These are phyloP conservation scores for Leptocoma aspasia DNA, from an alignment of 2,113 vertebrate genomes.

Conservation along the genomic window DNA sequence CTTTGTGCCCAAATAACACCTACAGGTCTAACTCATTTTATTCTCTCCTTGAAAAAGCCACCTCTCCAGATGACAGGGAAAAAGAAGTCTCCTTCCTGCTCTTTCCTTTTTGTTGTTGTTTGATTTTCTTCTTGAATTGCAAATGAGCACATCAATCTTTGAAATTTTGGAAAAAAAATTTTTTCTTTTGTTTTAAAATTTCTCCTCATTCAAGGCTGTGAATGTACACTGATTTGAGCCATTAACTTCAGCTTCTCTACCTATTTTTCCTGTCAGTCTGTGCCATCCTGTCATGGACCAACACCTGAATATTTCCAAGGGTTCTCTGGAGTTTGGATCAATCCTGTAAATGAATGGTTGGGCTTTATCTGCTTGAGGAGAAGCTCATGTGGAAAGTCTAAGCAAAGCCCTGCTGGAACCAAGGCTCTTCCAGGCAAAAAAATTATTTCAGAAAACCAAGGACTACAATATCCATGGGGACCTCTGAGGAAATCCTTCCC, in stretches of 20 bases:
- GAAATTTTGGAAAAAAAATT: background rate
- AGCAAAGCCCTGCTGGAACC: background rate
- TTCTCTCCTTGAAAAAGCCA: background rate
- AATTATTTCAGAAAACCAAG: background rate
- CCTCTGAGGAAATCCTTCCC: background rate
- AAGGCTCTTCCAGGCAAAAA: background rate
- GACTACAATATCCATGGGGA: fast-evolving
- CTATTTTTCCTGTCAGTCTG: background rate
- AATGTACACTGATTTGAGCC: background rate
- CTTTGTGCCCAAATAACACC: background rate
- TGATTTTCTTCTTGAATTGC: background rate
- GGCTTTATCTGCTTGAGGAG: background rate
- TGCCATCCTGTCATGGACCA: background rate
- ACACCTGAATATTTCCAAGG: background rate
- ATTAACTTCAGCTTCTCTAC: background rate
- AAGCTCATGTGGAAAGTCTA: background rate
- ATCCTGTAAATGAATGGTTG: background rate
- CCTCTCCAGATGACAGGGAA: background rate
- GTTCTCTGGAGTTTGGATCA: background rate
- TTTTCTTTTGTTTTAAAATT: background rate
- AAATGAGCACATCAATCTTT: background rate
- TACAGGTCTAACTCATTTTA: background rate
- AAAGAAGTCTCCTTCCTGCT: background rate
- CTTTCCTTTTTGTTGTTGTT: background rate
- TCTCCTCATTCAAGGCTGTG: background rate